Conservation (phyloP, 2,113 vertebrate species). For the Ia io region DNA sequence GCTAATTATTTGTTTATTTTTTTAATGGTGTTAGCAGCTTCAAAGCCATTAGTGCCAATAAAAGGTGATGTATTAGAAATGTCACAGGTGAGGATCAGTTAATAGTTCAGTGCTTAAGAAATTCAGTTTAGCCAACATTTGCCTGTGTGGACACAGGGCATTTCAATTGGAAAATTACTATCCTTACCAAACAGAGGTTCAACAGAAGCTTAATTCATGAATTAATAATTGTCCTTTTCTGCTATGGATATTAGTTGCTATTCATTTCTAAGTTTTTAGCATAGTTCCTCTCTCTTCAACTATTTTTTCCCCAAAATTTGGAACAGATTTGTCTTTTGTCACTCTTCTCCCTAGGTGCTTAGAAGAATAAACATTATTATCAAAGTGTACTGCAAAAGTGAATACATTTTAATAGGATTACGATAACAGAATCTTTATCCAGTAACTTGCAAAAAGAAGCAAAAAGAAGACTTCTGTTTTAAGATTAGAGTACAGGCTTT, state of each 20-base stretch:
- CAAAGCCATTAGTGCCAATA: not conserved
- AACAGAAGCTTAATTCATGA: slow-evolving; percentile 4
- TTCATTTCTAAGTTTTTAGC: slow-evolving; percentile 7
- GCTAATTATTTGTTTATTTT: not conserved
- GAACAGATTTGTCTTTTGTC: slow-evolving; percentile 49
- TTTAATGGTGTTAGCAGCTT: not conserved
- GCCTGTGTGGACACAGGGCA: not conserved
- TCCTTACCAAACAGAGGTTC: not conserved
- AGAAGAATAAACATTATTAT: slow-evolving; percentile 63
- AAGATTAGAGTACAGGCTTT: slow-evolving; percentile 49
- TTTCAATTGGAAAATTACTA: not conserved
- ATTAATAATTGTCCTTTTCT: not conserved
- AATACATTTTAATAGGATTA: slow-evolving; percentile 73
- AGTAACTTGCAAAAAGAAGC: slow-evolving; percentile 22
- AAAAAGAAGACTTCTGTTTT: slow-evolving; percentile 56
- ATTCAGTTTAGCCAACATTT: not conserved
- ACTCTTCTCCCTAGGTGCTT: slow-evolving; percentile 20
- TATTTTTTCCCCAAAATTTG: slow-evolving; percentile 26
- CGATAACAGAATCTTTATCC: slow-evolving; percentile 52
- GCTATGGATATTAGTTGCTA: not conserved
- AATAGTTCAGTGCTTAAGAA: not conserved
- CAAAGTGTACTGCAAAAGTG: slow-evolving; percentile 27
- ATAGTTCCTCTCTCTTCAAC: not conserved
- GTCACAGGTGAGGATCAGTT: not conserved
- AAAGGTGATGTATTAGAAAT: not conserved